Conservation (phyloP, 2,113 vertebrate species). For the Callionymus lyra region DNA sequence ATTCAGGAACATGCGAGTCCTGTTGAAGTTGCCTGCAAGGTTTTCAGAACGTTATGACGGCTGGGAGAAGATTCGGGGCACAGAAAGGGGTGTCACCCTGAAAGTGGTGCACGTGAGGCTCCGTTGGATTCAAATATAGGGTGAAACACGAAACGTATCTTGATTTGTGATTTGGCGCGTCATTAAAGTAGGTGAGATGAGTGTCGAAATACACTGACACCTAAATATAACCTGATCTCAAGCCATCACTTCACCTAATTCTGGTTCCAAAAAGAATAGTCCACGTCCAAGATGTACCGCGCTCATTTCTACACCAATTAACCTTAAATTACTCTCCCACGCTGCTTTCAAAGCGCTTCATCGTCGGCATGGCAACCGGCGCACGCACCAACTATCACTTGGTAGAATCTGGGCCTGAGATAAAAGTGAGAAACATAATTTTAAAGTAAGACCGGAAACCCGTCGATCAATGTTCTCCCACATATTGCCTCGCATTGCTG, state of each 20-base stretch:
- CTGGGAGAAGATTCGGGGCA: slow-evolving; percentile 19
- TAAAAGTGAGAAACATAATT: background rate
- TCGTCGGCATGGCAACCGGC: slow-evolving; percentile 43
- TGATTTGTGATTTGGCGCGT: no score
- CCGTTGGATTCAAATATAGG: slow-evolving; percentile 8
- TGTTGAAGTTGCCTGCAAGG: slow-evolving; percentile 2
- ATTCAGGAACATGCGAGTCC: no score
- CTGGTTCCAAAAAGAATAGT: no score
- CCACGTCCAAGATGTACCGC: no score
- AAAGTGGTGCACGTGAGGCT: slow-evolving; percentile 4
- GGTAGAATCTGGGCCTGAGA: slow-evolving; percentile 28
- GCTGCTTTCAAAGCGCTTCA: slow-evolving; percentile 9
- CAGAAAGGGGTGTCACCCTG: background rate
- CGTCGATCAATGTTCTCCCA: background rate
- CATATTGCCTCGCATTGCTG: slow-evolving; percentile 1
- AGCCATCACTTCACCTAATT: no score
- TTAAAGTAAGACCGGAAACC: no score
- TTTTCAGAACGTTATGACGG: slow-evolving; percentile 3
- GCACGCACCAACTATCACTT: slow-evolving; percentile 11
- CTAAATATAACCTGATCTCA: slow-evolving; percentile 3
- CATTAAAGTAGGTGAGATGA: no score
- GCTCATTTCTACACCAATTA: background rate
- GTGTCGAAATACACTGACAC: no score
- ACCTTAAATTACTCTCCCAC: slow-evolving; percentile 4
- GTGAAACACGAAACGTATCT: slow-evolving; percentile 18